Percentiles rank a stretch among this genome's conserved stretches.
phyloP scores from a whole-genome alignment of 2,888 invertebrate species.

The Acutogordius australiensis region DNA sequence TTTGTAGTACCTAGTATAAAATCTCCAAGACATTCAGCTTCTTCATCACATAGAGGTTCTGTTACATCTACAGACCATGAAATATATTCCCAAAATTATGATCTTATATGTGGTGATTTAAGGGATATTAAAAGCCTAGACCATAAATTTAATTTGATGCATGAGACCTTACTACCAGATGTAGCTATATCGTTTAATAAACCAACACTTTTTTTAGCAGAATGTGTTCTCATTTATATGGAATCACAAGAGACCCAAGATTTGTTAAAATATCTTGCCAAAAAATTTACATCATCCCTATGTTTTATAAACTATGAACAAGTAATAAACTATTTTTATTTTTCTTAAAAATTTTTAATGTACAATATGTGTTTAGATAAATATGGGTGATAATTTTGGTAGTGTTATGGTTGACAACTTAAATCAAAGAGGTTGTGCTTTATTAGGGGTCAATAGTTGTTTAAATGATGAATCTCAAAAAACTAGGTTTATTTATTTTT shows the following conservation, averaged over 20 bases:
- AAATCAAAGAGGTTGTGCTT: constrained; percentile 47
- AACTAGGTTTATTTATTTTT: constrained; percentile 28
- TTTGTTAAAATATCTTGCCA: constrained; percentile 48
- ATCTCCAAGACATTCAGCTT: too few species aligned
- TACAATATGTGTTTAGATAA: constrained; percentile 32
- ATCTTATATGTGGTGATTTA: constrained; percentile 37
- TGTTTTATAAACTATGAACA: constrained; percentile 82
- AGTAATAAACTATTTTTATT: constrained; percentile 26
- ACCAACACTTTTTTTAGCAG: constrained; percentile 68
- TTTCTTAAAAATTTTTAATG: constrained; percentile 12
- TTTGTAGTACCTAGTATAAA: too few species aligned
- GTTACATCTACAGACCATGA: not conserved
- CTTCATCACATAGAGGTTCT: constrained; percentile 1
- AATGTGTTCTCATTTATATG: constrained; percentile 88
- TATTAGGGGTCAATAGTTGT: constrained; percentile 51
- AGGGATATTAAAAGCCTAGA: constrained; percentile 43
- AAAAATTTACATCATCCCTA: constrained; percentile 40
- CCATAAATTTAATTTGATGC: constrained; percentile 43
- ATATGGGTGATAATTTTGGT: constrained; percentile 81
- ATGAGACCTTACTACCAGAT: not conserved
- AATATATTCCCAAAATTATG: not conserved
- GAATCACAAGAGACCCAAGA: constrained; percentile 34
- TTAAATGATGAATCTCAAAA: constrained; percentile 43
- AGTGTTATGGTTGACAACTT: constrained; percentile 68
- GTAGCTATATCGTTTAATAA: constrained; percentile 34